These are phyloP conservation scores for Macroteleia sp. DNA, from an alignment of 2,888 invertebrate genomes.

Conservation along the genomic window DNA sequence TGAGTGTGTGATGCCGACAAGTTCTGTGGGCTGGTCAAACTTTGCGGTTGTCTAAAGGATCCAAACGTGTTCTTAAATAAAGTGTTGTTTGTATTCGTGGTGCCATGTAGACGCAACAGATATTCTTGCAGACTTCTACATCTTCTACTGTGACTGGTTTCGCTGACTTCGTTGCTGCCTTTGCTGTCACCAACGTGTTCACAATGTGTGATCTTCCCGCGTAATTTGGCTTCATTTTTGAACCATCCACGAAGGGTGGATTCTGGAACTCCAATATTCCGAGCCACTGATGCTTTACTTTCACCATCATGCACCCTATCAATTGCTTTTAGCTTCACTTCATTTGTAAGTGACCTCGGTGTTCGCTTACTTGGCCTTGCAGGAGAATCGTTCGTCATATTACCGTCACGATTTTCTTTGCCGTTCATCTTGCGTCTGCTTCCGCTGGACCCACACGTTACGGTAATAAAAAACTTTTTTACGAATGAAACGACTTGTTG, in stretches of 20 bases:
- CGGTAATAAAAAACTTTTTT: slow-evolving; percentile 83
- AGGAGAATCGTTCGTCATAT: slow-evolving; percentile 85
- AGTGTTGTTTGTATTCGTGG: slow-evolving; percentile 69
- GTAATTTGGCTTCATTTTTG: slow-evolving; percentile 91
- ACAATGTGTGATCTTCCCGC: slow-evolving; percentile 81
- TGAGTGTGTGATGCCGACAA: no score
- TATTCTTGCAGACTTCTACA: slow-evolving; percentile 8
- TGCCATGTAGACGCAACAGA: slow-evolving; percentile 66
- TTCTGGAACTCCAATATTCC: slow-evolving; percentile 94
- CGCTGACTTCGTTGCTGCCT: slow-evolving; percentile 74
- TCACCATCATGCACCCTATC: slow-evolving; percentile 93
- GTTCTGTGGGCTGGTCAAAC: neutral
- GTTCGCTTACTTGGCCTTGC: slow-evolving; percentile 90
- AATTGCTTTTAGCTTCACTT: slow-evolving; percentile 92
- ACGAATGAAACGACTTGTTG: slow-evolving; percentile 81
- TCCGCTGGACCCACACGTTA: slow-evolving; percentile 66
- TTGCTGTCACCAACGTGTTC: slow-evolving; percentile 37
- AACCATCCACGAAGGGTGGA: slow-evolving; percentile 95
- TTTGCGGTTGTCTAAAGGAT: slow-evolving; percentile 67
- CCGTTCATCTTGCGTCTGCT: neutral
- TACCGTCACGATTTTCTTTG: slow-evolving; percentile 51
- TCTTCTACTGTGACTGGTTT: slow-evolving; percentile 57
- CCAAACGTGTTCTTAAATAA: slow-evolving; percentile 55
- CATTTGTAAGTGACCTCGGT: slow-evolving; percentile 90
- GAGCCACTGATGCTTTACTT: slow-evolving; percentile 93